phyloP scores from a whole-genome alignment of 2,888 invertebrate genomes.

The Apamea monoglypha region DNA sequence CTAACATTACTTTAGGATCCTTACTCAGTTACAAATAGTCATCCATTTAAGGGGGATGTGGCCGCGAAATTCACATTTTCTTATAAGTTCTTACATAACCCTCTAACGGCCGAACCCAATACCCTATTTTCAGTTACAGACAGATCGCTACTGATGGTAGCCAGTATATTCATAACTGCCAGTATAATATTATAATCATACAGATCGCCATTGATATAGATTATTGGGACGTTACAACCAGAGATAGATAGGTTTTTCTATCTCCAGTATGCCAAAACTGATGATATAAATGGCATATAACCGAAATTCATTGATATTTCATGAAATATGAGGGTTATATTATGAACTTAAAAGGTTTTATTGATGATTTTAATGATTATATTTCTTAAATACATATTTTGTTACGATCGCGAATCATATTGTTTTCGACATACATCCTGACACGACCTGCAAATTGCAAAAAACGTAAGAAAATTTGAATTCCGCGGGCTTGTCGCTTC shows the following conservation, averaged over 20 bases:
- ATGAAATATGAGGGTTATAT: neutral
- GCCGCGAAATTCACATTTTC: neutral
- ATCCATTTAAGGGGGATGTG: neutral
- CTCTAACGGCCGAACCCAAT: too few relatives aligned
- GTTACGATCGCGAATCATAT: neutral
- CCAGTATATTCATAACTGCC: too few relatives aligned
- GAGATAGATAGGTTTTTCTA: too few relatives aligned
- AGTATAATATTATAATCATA: too few relatives aligned
- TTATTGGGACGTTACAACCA: too few relatives aligned
- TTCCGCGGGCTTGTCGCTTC: neutral
- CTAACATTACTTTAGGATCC: constrained; percentile 14
- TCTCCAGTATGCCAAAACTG: too few relatives aligned
- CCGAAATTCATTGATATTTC: neutral
- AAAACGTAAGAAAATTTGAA: neutral
- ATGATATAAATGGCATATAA: too few relatives aligned
- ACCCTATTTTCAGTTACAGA: too few relatives aligned
- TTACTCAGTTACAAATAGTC: neutral
- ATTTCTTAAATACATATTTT: neutral
- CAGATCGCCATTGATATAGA: too few relatives aligned
- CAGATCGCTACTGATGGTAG: too few relatives aligned
- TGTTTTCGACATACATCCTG: neutral
- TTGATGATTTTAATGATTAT: neutral
- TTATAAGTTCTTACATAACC: neutral
- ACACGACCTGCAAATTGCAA: neutral
- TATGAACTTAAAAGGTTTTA: neutral